Evolutionary conservation across 2,797 vertebrate genomes (phyloP).

Genomic region (Leptatherina wallacei): DNA sequence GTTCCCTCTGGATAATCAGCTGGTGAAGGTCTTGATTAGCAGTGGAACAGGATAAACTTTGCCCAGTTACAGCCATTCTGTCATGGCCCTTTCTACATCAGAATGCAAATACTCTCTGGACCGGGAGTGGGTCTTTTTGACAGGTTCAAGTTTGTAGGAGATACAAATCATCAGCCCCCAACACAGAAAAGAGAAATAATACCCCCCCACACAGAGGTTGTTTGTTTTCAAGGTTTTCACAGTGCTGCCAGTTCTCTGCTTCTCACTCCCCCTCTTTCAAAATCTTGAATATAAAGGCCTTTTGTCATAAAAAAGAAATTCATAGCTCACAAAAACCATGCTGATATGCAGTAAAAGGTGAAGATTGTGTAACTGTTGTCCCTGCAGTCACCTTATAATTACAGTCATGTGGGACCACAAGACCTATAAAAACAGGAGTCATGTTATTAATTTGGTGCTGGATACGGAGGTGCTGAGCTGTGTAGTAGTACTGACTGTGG

Average conservation of each 20-base stretch:
- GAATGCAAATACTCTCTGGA: conserved; percentile 58
- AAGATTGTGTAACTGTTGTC: not conserved
- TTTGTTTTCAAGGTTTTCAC: conserved; percentile 54
- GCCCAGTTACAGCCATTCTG: conserved; percentile 40
- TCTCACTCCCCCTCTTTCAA: conserved; percentile 12
- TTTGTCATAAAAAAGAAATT: conserved; percentile 10
- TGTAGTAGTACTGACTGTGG: conserved; percentile 49
- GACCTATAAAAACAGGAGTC: conserved; percentile 38
- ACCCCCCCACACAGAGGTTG: conserved; percentile 51
- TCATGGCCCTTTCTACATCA: conserved; percentile 67
- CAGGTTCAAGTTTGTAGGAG: conserved; percentile 45
- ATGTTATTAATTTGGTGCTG: conserved; percentile 41
- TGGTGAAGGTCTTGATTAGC: conserved; percentile 67
- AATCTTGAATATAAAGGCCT: conserved; percentile 10
- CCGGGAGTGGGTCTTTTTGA: conserved; percentile 48
- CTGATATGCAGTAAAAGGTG: not conserved
- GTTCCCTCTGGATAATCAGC: conserved; percentile 64
- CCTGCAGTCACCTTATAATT: not conserved
- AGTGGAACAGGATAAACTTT: conserved; percentile 58
- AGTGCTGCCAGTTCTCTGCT: conserved; percentile 27
- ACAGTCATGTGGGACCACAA: conserved; percentile 48
- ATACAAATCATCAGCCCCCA: conserved; percentile 44
- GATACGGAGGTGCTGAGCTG: conserved; percentile 43
- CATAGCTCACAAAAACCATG: conserved; percentile 6
- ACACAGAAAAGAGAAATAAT: conserved; percentile 43